A percentile compares a stretch with the other conserved stretches of the same genome.
phyloP scores from a whole-genome alignment of 2,797 vertebrate species.

The Decapterus maruadsi region DNA sequence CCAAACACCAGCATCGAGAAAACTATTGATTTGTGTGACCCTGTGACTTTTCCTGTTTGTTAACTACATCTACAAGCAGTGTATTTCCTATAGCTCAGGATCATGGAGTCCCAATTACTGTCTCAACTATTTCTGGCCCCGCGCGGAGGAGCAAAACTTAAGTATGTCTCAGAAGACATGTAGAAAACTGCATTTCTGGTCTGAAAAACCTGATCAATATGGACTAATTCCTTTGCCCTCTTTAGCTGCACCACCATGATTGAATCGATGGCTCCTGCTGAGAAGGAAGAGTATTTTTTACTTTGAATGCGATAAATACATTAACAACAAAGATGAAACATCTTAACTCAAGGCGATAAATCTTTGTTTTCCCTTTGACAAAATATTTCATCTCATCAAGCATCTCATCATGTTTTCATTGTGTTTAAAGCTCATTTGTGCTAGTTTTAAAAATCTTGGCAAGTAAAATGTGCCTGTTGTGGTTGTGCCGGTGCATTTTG shows the following conservation, averaged over 20 bases:
- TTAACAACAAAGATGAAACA: background rate
- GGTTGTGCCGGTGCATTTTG: no score
- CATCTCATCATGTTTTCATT: background rate
- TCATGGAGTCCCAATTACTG: constrained; percentile 16
- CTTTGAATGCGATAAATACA: background rate
- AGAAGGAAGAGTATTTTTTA: background rate
- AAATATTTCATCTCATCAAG: background rate
- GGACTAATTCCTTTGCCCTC: background rate
- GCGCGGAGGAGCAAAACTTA: background rate
- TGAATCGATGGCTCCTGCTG: background rate
- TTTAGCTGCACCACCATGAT: background rate
- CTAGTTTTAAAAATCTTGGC: no score
- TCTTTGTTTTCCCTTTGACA: background rate
- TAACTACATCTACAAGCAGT: constrained; percentile 12
- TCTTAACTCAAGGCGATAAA: background rate
- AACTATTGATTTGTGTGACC: constrained; percentile 34
- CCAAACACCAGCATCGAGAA: background rate
- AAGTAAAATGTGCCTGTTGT: no score
- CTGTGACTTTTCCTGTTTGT: constrained; percentile 35
- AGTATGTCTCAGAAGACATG: constrained; percentile 1
- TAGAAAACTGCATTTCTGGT: background rate
- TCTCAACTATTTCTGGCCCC: background rate
- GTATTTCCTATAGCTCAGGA: background rate
- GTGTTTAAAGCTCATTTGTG: no score
- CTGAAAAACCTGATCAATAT: background rate